These are phyloP conservation scores for Cisticola juncidis DNA, from an alignment of 2,113 vertebrate genomes.

Conservation along the genomic window DNA sequence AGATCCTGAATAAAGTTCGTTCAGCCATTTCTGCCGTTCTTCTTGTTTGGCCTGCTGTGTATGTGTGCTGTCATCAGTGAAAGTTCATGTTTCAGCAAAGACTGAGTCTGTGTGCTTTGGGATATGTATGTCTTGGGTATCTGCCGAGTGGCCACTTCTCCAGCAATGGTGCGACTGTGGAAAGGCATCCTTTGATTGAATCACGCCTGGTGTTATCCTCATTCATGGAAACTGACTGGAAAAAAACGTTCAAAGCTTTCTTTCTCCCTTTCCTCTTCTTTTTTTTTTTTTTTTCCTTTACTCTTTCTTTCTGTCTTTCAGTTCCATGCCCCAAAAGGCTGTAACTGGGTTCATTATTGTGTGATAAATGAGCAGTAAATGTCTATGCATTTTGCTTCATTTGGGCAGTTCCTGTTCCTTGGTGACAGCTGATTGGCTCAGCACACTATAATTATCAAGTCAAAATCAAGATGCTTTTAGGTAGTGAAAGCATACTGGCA, in stretches of 20 bases:
- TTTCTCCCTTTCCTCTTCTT: background rate
- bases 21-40: slow-evolving; percentile 11
- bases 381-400: background rate
- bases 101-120: background rate
- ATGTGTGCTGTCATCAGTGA: background rate
- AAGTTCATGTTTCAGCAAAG: background rate
- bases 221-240: slow-evolving; percentile 26
- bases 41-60: slow-evolving; percentile 15
- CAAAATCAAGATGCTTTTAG: slow-evolving; percentile 11
- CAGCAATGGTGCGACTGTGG: background rate
- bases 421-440: slow-evolving; percentile 35
- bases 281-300: background rate
- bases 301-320: background rate
- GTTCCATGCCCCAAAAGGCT: slow-evolving; percentile 8
- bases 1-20: slow-evolving; percentile 55
- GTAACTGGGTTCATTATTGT: background rate
- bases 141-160: slow-evolving; percentile 2
- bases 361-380: slow-evolving; percentile 4
- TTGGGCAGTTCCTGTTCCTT: slow-evolving; percentile 1
- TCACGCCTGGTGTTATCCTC: background rate
- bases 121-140: background rate
- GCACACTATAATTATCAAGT: slow-evolving; percentile 3
- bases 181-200: background rate
- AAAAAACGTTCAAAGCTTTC: slow-evolving; percentile 47
- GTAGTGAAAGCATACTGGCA: background rate